Conservation (phyloP, 92 coral and sea anemone genomes). For the Epizoanthus ramosus region DNA sequence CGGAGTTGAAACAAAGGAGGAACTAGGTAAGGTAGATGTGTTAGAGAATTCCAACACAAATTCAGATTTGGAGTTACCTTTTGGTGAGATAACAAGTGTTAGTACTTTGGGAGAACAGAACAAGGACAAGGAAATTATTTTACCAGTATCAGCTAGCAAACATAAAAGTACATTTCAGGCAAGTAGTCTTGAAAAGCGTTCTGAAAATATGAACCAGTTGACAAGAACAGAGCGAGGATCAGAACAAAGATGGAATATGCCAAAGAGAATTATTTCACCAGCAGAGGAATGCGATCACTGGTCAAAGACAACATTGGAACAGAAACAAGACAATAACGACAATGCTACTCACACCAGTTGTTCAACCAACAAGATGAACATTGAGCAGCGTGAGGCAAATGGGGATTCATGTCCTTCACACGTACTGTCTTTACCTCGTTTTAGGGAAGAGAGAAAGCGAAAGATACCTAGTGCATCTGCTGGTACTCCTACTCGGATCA, state of each 20-base stretch:
- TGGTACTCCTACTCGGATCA: constrained; percentile 15
- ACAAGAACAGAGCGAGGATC: not conserved
- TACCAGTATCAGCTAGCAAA: not conserved
- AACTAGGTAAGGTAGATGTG: not conserved
- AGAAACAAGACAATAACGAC: not conserved
- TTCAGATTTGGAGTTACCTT: not conserved
- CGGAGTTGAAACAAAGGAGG: not conserved
- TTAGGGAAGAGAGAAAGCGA: constrained; percentile 27
- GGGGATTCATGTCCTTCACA: not conserved
- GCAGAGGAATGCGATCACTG: not conserved
- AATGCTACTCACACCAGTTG: not conserved
- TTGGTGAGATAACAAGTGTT: not conserved
- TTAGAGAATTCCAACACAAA: not conserved
- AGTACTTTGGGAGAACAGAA: not conserved
- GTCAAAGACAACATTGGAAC: not conserved
- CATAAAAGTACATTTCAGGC: not conserved
- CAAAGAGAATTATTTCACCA: not conserved
- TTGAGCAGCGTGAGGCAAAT: not conserved
- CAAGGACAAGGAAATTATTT: not conserved
- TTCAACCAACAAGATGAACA: not conserved
- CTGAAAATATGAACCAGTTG: not conserved
- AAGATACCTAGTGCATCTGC: not conserved
- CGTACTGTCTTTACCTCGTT: not conserved
- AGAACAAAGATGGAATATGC: not conserved
- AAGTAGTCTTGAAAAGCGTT: not conserved